phyloP scores from a whole-genome alignment of 2,888 invertebrate genomes.

The Endotricha flammealis region DNA sequence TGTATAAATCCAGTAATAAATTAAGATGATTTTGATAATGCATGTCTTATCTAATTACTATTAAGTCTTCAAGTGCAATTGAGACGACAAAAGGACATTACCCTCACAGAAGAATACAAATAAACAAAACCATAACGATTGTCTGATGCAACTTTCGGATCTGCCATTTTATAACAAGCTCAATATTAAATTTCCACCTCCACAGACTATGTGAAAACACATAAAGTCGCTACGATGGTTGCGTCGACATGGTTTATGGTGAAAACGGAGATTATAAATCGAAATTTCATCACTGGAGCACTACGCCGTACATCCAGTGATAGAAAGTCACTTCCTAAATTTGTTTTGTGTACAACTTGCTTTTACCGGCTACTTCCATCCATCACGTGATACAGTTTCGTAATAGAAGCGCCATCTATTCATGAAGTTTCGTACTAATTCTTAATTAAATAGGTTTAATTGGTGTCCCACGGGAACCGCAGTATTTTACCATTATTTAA shows the following conservation, averaged over 20 bases:
- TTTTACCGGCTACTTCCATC: no score
- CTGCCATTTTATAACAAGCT: constrained; percentile 12
- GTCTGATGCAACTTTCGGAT: not conserved
- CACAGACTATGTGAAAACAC: constrained; percentile 31
- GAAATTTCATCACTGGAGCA: constrained; percentile 24
- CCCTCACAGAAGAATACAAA: not conserved
- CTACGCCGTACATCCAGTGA: not conserved
- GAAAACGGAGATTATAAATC: constrained; percentile 30
- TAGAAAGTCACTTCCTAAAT: constrained; percentile 10
- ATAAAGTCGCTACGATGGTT: constrained; percentile 34
- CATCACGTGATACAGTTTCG: no score
- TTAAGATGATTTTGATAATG: no score
- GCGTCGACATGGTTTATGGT: constrained; percentile 32
- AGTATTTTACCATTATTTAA: no score
- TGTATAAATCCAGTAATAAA: no score
- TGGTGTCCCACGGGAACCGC: no score
- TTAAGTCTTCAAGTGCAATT: no score
- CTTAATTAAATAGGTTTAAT: no score
- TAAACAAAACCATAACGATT: not conserved
- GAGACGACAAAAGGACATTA: not conserved
- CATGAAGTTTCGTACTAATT: no score
- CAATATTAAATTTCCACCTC: constrained; percentile 26
- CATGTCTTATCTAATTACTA: no score
- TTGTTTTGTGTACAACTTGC: no score
- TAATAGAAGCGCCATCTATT: no score